A percentile compares a stretch with the other conserved stretches of the same genome.
phyloP scores from a whole-genome alignment of 2,888 invertebrate species.

The Ectobius pallidus region DNA sequence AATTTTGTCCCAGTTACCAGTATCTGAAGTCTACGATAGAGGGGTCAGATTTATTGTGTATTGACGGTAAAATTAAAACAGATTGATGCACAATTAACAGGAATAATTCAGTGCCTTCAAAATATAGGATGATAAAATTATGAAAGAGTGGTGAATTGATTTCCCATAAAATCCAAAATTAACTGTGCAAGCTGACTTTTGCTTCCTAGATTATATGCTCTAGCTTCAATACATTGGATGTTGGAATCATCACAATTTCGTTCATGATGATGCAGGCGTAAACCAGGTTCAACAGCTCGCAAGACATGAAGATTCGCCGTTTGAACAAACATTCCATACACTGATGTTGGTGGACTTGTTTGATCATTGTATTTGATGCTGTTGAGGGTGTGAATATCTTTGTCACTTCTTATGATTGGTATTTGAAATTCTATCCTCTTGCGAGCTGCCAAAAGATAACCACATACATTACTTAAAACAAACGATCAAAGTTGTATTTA shows the following conservation, averaged over 20 bases:
- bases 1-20: no score
- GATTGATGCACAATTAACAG: no score
- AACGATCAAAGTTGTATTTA: no score
- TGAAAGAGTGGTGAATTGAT: neutral
- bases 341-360: conserved; percentile 50
- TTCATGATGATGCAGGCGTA: conserved; percentile 62
- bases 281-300: conserved; percentile 80
- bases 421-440: conserved; percentile 62
- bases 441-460: conserved; percentile 61
- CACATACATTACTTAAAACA: no score
- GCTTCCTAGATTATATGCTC: conserved; percentile 55
- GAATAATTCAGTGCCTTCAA: no score
- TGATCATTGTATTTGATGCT: conserved; percentile 43
- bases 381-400: conserved; percentile 62
- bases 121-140: no score
- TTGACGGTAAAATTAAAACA: no score
- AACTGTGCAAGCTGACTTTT: conserved; percentile 64
- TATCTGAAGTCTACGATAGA: no score
- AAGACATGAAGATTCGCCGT: conserved; percentile 72
- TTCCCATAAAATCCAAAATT: conserved; percentile 54
- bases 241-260: conserved; percentile 51
- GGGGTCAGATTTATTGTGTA: no score
- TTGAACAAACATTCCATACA: conserved; percentile 74
- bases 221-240: conserved; percentile 48
- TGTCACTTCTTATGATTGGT: conserved; percentile 68